Conservation (phyloP, 2,888 invertebrate genomes). For the Dryocosmus kuriphilus region DNA sequence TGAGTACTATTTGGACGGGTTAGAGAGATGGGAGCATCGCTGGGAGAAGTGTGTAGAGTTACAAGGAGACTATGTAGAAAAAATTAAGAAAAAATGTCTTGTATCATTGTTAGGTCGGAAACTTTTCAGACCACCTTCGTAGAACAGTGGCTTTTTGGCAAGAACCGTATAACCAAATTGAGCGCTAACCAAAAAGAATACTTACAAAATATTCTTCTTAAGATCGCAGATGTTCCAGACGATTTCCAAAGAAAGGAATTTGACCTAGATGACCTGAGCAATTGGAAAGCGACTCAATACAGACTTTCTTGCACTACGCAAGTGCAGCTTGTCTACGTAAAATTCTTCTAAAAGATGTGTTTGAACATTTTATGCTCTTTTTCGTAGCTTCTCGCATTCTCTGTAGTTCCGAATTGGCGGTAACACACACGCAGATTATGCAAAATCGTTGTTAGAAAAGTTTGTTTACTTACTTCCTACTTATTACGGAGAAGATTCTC, state of each 20-base stretch:
- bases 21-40: too few species aligned
- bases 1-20: too few species aligned
- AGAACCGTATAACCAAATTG: background rate
- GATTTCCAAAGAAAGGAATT: constrained; percentile 59
- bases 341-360: constrained; percentile 45
- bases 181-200: background rate
- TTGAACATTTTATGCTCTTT: constrained; percentile 55
- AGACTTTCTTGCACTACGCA: constrained; percentile 45
- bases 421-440: constrained; percentile 42
- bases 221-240: constrained; percentile 31
- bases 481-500: constrained; percentile 52
- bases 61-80: too few species aligned
- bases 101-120: too few species aligned
- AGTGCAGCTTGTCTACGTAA: constrained; percentile 47
- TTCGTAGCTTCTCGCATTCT: constrained; percentile 51
- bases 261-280: constrained; percentile 42
- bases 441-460: constrained; percentile 45
- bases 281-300: constrained; percentile 57
- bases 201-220: constrained; percentile 25
- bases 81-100: too few species aligned
- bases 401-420: constrained; percentile 41
- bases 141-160: background rate
- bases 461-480: constrained; percentile 54
- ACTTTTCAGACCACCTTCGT: too few species aligned
- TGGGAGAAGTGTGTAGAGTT: too few species aligned